Evolutionary conservation across 2,797 vertebrate genomes (phyloP).

Genomic region (Xenopus petersii): DNA sequence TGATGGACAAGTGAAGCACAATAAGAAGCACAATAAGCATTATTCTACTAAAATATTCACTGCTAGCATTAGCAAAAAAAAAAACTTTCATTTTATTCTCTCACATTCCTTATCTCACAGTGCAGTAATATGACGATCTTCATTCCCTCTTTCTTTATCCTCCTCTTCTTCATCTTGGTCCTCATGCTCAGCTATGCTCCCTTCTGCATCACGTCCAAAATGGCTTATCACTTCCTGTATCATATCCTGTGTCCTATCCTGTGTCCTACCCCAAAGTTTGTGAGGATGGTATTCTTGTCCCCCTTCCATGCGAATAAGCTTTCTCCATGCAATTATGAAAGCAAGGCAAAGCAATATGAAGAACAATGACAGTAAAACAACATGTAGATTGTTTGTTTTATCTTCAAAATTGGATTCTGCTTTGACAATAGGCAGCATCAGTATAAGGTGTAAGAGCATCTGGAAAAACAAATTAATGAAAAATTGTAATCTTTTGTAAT

Average conservation of each 20-base stretch:
- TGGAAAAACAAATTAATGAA: background rate
- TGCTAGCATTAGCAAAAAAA: too few relatives aligned
- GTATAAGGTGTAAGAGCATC: background rate
- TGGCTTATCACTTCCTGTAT: background rate
- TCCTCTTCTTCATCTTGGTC: constrained; percentile 5
- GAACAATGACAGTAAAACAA: constrained; percentile 16
- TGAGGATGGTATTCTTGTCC: constrained; percentile 20
- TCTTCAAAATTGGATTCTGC: background rate
- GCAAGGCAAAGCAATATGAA: constrained; percentile 11
- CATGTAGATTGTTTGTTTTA: background rate
- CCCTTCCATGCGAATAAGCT: constrained; percentile 10
- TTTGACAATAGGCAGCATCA: background rate
- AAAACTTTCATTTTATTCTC: too few relatives aligned
- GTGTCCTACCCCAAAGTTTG: constrained; percentile 2
- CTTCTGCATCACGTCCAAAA: background rate
- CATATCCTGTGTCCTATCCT: background rate
- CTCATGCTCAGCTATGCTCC: background rate
- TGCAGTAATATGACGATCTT: constrained; percentile 16
- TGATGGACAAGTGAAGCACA: too few relatives aligned
- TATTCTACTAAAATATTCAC: too few relatives aligned
- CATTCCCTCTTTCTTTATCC: background rate
- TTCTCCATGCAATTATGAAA: constrained; percentile 23
- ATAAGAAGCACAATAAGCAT: too few relatives aligned
- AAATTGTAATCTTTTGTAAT: too few relatives aligned
- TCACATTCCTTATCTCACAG: constrained; percentile 2